Base-by-base conservation (phyloP, 35 echinoderm and acorn worm genomes). In the Anneissia japonica region DNA sequence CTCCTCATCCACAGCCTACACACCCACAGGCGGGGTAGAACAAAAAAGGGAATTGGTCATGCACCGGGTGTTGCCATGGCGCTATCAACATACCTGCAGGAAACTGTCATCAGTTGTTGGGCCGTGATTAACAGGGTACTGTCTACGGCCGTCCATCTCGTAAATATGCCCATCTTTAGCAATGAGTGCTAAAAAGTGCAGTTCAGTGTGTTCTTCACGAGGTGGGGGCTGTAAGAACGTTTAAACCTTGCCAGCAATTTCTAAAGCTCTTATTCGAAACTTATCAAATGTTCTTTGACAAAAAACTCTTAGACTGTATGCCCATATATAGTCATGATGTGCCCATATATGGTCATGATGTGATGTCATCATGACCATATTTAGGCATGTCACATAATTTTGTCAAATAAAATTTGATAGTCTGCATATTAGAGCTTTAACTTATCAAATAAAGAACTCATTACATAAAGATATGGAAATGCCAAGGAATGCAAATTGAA, bases 221-320 rank as follows among this genome's bases (percentile, higher is more conserved):
- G 79, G 38, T 39, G 95, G 95, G 38, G 95, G 88, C 95, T 97
- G 64, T 16, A 40, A 40, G 21, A 39, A 81, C 35, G 35, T 10
- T 35, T 75, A 9, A 32, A 77, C 30, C 31, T 37, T 77, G 6
- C 31, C 10, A 77, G 30, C 51, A 64, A 16, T 64, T 6, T 43
- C 1, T 64, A 64, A n/a, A n/a, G n/a, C n/a, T n/a, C n/a, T n/a
- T n/a, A n/a, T n/a, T n/a, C n/a, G n/a, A n/a, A n/a, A n/a, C n/a
- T n/a, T n/a, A n/a, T n/a, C n/a, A n/a, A n/a, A n/a, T n/a, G n/a
- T n/a, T n/a, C n/a, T n/a, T n/a, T n/a, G n/a, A n/a, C n/a, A n/a
- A n/a, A n/a, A n/a, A n/a, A n/a, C n/a, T n/a, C n/a, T n/a, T n/a
- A n/a, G n/a, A n/a, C n/a, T n/a, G n/a, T n/a, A n/a, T n/a, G n/a